A percentile compares a stretch with the other conserved stretches of the same genome.
Evolutionary conservation across 2,797 vertebrate genomes (phyloP).

Genomic region (Takifugu rubripes): DNA sequence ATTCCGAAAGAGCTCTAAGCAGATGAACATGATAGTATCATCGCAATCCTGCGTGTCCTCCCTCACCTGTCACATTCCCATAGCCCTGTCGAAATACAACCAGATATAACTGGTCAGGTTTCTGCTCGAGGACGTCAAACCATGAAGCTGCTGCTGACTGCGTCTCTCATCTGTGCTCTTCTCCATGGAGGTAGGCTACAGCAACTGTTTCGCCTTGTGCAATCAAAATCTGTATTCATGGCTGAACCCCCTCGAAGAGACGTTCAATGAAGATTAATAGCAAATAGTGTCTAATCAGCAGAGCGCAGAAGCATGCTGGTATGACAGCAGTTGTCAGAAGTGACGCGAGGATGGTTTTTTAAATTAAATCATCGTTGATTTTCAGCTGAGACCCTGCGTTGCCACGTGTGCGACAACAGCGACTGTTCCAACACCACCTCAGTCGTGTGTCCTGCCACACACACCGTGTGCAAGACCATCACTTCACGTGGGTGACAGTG

Average conservation of each 20-base stretch:
- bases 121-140: too few relatives aligned
- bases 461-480: background rate
- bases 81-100: too few relatives aligned
- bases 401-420: background rate
- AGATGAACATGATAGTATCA: too few relatives aligned
- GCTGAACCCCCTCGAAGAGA: too few relatives aligned
- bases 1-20: too few relatives aligned
- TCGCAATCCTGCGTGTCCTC: too few relatives aligned
- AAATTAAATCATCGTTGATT: background rate
- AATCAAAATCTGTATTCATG: too few relatives aligned
- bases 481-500: slow-evolving; percentile 9
- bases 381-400: slow-evolving; percentile 19
- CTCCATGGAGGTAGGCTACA: slow-evolving; percentile 8
- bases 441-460: background rate
- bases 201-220: background rate
- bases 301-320: too few relatives aligned
- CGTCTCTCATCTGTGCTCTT: slow-evolving; percentile 13
- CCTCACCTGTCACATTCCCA: too few relatives aligned
- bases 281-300: too few relatives aligned
- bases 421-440: slow-evolving; percentile 1
- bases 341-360: background rate
- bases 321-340: background rate
- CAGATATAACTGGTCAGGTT: too few relatives aligned
- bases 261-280: too few relatives aligned
- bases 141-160: slow-evolving; percentile 26